These are phyloP conservation scores for Erebia palarica DNA, from an alignment of 2,888 invertebrate species.

Conservation along the genomic window DNA sequence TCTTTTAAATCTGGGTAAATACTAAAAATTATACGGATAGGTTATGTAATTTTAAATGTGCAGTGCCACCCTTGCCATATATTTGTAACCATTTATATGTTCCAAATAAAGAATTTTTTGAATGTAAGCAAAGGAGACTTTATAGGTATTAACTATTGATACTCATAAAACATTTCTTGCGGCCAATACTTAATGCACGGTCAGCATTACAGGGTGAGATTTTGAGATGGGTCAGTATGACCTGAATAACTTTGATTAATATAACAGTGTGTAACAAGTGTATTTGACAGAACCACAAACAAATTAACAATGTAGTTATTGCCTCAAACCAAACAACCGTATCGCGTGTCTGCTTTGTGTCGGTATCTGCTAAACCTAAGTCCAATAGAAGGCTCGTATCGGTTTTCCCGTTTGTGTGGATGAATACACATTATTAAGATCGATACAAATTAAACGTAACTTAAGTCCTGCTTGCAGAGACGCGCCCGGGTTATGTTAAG, in stretches of 20 bases:
- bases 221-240: slow-evolving; percentile 3
- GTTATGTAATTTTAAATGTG: too few species aligned
- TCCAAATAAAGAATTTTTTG: too few species aligned
- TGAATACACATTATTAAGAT: slow-evolving; percentile 15
- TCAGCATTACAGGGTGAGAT: not conserved
- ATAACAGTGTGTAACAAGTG: not conserved
- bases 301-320: slow-evolving; percentile 24
- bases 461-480: too few species aligned
- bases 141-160: too few species aligned
- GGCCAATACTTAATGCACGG: not conserved
- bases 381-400: slow-evolving; percentile 5
- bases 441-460: not conserved
- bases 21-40: too few species aligned
- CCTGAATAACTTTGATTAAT: not conserved
- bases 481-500: too few species aligned
- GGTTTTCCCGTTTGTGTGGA: slow-evolving; percentile 24
- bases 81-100: too few species aligned
- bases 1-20: too few species aligned
- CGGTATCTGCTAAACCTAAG: slow-evolving; percentile 18
- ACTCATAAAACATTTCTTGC: too few species aligned
- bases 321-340: slow-evolving; percentile 19
- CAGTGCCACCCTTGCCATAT: too few species aligned
- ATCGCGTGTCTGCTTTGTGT: slow-evolving; percentile 21
- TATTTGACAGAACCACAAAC: slow-evolving; percentile 15
- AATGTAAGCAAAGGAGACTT: too few species aligned